Evolutionary conservation across 2,797 vertebrate species (phyloP).

Genomic region (Syndactyla subalaris): DNA sequence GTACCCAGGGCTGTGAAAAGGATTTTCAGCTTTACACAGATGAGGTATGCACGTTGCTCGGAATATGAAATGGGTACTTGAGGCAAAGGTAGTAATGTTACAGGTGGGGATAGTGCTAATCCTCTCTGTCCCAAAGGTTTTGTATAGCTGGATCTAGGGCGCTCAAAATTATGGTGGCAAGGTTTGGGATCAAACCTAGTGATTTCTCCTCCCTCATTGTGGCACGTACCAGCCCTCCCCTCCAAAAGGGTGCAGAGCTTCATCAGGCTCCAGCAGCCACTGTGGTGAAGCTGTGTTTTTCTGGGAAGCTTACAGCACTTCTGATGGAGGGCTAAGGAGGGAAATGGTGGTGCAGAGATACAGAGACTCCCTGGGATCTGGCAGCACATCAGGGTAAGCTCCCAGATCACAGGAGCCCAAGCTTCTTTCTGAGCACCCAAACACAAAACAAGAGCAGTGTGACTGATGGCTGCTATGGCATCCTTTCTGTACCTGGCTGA

Average conservation of each 20-base stretch:
- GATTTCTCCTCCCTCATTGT: not conserved
- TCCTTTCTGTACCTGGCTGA: not conserved
- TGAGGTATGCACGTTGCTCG: not conserved
- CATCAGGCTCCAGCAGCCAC: fast-evolving
- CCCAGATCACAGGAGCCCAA: not conserved
- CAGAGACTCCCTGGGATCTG: not conserved
- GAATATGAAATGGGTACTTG: not conserved
- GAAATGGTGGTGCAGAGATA: not conserved
- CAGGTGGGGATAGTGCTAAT: not conserved
- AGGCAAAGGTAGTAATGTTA: not conserved
- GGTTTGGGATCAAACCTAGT: not conserved
- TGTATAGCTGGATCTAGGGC: not conserved
- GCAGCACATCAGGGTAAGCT: not conserved
- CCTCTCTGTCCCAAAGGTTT: not conserved
- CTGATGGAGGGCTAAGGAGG: not conserved
- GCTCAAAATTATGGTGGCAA: not conserved
- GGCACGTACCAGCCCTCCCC: fast-evolving
- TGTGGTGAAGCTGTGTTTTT: not conserved
- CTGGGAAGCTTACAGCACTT: not conserved
- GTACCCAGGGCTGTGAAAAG: conserved; percentile 2
- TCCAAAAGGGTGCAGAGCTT: no score
- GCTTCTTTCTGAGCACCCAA: not conserved
- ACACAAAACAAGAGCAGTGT: not conserved
- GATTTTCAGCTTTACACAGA: conserved; percentile 12
- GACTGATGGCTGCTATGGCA: not conserved